These are phyloP conservation scores for Barnardius zonarius DNA, from an alignment of 2,113 vertebrate genomes.

Conservation along the genomic window DNA sequence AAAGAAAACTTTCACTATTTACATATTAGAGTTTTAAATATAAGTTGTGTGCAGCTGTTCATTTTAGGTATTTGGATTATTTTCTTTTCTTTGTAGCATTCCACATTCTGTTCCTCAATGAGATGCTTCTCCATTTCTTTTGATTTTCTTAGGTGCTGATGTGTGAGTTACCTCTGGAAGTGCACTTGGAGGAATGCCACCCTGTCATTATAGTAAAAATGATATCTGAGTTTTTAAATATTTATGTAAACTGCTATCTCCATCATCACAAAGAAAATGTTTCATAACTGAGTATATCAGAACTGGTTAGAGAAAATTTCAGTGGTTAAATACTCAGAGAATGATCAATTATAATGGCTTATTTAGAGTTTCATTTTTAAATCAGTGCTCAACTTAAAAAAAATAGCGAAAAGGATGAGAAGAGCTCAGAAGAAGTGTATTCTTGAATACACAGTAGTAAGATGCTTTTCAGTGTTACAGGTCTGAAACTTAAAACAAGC, in stretches of 20 bases:
- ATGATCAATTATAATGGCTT: conserved; percentile 35
- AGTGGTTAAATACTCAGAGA: conserved; percentile 49
- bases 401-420: conserved; percentile 20
- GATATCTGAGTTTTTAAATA: conserved; percentile 51
- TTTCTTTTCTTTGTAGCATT: background rate
- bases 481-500: conserved; percentile 55
- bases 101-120: background rate
- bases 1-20: background rate
- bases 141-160: conserved; percentile 30
- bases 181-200: conserved; percentile 37
- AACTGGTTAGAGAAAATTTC: conserved; percentile 51
- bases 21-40: background rate
- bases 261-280: conserved; percentile 24
- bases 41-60: accelerated
- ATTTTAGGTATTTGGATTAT: background rate
- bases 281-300: conserved; percentile 53
- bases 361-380: conserved; percentile 61
- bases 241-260: conserved; percentile 45
- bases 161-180: conserved; percentile 46
- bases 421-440: conserved; percentile 38
- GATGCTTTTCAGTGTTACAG: conserved; percentile 37
- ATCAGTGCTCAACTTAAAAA: conserved; percentile 28
- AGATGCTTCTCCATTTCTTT: conserved; percentile 37
- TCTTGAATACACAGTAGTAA: background rate
- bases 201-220: conserved; percentile 41